Conservation (phyloP, 2,888 invertebrate species). For the Galerucella calmariensis region DNA sequence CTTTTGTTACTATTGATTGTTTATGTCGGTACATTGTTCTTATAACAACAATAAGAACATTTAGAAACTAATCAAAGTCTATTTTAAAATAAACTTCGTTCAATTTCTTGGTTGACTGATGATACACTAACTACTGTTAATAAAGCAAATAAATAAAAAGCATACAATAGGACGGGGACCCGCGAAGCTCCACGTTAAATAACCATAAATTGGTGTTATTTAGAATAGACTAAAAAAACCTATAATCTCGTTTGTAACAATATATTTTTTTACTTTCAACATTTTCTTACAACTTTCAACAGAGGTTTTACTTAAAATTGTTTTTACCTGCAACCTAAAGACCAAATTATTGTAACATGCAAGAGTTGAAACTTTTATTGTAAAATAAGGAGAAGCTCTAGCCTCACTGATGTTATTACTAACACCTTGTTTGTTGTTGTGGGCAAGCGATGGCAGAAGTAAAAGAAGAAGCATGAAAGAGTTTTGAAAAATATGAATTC, state of each 20-base stretch:
- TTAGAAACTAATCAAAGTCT: slow-evolving; percentile 27
- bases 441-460: not conserved
- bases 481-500: slow-evolving; percentile 37
- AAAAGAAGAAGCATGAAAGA: slow-evolving; percentile 31
- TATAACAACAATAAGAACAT: slow-evolving; percentile 13
- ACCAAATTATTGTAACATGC: not conserved
- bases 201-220: slow-evolving; percentile 46
- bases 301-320: not conserved
- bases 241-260: not conserved
- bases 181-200: slow-evolving; percentile 54
- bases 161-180: slow-evolving; percentile 54
- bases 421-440: slow-evolving; percentile 3
- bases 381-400: not conserved
- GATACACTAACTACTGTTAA: slow-evolving; percentile 43
- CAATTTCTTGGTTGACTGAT: slow-evolving; percentile 26
- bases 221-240: not conserved
- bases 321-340: not conserved
- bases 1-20: too few species aligned
- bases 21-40: slow-evolving; percentile 19
- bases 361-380: too few species aligned
- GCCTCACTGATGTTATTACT: not conserved
- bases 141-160: slow-evolving; percentile 50
- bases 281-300: not conserved
- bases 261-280: slow-evolving; percentile 12
- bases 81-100: slow-evolving; percentile 21